Evolutionary conservation across 2,797 vertebrate species (phyloP).

Genomic region (Hippoglossus hippoglossus): DNA sequence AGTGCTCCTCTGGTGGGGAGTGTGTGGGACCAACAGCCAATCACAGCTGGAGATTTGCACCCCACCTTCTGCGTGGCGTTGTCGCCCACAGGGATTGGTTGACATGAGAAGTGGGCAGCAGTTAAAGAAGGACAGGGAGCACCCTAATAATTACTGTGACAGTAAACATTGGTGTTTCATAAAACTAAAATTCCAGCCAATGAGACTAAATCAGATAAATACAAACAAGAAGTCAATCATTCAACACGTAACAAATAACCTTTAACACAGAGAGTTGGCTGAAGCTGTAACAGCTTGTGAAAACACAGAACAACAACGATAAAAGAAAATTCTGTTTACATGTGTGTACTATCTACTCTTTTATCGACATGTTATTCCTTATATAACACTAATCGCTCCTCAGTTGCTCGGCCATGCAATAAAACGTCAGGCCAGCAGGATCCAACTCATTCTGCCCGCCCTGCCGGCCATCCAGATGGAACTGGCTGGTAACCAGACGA

Average conservation of each 20-base stretch:
- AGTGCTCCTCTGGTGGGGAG: slow-evolving; percentile 33
- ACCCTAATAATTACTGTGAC: not conserved
- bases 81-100: slow-evolving; percentile 62
- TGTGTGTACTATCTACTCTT: slow-evolving; percentile 23
- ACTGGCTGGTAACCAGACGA: slow-evolving; percentile 55
- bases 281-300: slow-evolving; percentile 1
- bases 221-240: not conserved
- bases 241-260: not conserved
- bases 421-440: slow-evolving; percentile 33
- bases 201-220: too few relatives aligned
- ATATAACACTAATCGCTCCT: slow-evolving; percentile 21
- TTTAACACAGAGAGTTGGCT: not conserved
- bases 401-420: slow-evolving; percentile 23
- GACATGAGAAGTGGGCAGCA: slow-evolving; percentile 42
- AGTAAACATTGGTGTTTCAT: slow-evolving; percentile 3
- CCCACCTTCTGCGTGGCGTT: slow-evolving; percentile 70
- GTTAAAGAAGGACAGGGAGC: slow-evolving; percentile 15
- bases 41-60: slow-evolving; percentile 60
- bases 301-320: slow-evolving; percentile 8
- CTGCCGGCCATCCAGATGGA: slow-evolving; percentile 61
- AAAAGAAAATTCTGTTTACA: not conserved
- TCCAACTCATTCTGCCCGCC: slow-evolving; percentile 38
- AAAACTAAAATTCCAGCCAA: not conserved
- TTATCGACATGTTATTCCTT: slow-evolving; percentile 28
- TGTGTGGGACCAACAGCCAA: slow-evolving; percentile 67